These are phyloP conservation scores for Yponomeuta plumbellus DNA, from an alignment of 2,888 invertebrate species.

Conservation along the genomic window DNA sequence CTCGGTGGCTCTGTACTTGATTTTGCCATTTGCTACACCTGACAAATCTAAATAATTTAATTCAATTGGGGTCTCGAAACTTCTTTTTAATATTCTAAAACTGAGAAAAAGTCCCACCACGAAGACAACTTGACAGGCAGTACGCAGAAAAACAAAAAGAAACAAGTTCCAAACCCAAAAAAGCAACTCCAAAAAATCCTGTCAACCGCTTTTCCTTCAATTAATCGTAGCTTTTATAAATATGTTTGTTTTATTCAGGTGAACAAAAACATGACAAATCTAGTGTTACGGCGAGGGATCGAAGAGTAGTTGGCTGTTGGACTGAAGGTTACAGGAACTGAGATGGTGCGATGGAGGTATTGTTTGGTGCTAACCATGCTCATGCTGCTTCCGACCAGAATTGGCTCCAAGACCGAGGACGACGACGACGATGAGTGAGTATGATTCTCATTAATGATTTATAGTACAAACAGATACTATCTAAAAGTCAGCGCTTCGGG, in stretches of 20 bases:
- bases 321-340: constrained; percentile 27
- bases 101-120: not conserved
- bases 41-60: no score
- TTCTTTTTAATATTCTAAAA: not conserved
- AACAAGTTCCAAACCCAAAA: constrained; percentile 47
- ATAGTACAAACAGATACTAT: no score
- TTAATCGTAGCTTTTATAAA: constrained; percentile 33
- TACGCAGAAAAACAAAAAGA: constrained; percentile 36
- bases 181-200: constrained; percentile 44
- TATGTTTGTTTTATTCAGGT: constrained; percentile 16
- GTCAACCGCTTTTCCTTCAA: constrained; percentile 38
- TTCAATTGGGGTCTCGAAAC: no score
- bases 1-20: no score
- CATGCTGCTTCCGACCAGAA: constrained; percentile 46
- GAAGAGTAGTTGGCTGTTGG: constrained; percentile 30
- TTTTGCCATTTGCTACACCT: no score
- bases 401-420: constrained; percentile 42
- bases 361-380: constrained; percentile 52
- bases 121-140: constrained; percentile 16
- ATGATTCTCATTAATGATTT: constrained; percentile 19
- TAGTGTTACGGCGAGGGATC: constrained; percentile 40
- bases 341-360: constrained; percentile 61
- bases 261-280: constrained; percentile 57
- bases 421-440: constrained; percentile 55
- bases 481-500: no score